Base-by-base conservation (phyloP, 1,140 invertebrate species). In the Neomicropteryx cornuta region DNA sequence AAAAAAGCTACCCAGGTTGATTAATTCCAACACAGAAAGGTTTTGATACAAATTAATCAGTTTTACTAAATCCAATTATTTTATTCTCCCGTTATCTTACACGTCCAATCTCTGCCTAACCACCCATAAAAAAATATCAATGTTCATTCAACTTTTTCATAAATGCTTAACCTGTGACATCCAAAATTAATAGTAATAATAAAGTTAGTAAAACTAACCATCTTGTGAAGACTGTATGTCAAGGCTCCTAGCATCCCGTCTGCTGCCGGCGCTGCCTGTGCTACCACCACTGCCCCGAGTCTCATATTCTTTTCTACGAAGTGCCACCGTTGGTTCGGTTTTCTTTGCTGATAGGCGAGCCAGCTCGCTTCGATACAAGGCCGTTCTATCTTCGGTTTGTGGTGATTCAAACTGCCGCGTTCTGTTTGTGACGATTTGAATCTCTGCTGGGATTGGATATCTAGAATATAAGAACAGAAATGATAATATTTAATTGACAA, bases 261-360 rank as follows among this genome's bases (percentile, higher is more conserved):
- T 45, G 3, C 46, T 41, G 0, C 48, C 47, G 2, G 55, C 37
- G n/a, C n/a, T n/a, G n/a, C n/a, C n/a, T n/a, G n/a, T n/a, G n/a
- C n/a, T n/a, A n/a, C n/a, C n/a, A n/a, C n/a, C 30, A 60, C 64
- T n/a, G n/a, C n/a, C n/a, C 34, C 71, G 63, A 0, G 70, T 75
- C 50, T 87, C 84, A 53, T 83, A 87, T 51, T 86, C 82, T 44
- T 77, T 72, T 38, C 80, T 72, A 10, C 83, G 60, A 21, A 81
- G 70, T 14, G 79, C 80, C 2, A 87, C 83, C 51, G 82, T 84
- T 4, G 80, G 79, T 35, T 79, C 77, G 18, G 78, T 76, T 18
- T 72, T 67, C 47, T 82, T 82, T 37, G 73, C 72, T 27, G 74
- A 75, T 27, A 87, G 53, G 20, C 82, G 60, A 4, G 82, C 77